Evolutionary conservation across 2,888 invertebrate genomes (phyloP).

Genomic region (Apamea anceps): DNA sequence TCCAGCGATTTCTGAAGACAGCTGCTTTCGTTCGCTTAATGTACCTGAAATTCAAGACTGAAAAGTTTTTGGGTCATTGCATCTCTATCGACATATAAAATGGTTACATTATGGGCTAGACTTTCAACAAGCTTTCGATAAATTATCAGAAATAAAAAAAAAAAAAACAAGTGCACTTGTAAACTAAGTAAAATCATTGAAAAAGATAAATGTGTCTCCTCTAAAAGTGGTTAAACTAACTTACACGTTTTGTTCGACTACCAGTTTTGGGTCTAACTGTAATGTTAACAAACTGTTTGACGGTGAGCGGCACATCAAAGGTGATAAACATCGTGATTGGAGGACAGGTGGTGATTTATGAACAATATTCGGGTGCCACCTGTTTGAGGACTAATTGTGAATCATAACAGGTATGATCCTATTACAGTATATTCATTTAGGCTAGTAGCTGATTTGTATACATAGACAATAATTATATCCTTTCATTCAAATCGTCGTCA

Average conservation of each 20-base stretch:
- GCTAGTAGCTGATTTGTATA: too few relatives aligned
- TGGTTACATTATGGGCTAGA: not conserved
- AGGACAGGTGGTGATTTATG: slow-evolving; percentile 31
- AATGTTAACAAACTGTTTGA: slow-evolving; percentile 31
- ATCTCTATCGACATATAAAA: too few relatives aligned
- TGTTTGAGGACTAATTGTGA: slow-evolving; percentile 28
- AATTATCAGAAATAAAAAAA: too few relatives aligned
- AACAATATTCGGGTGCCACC: slow-evolving; percentile 27
- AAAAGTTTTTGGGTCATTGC: not conserved
- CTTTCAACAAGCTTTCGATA: too few relatives aligned
- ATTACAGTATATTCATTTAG: too few relatives aligned
- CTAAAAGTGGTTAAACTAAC: slow-evolving; percentile 6
- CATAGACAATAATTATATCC: too few relatives aligned
- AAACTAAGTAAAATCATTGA: not conserved
- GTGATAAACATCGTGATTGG: slow-evolving; percentile 48
- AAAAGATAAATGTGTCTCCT: not conserved
- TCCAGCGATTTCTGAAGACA: not conserved
- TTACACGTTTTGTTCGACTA: slow-evolving; percentile 32
- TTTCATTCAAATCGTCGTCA: too few relatives aligned
- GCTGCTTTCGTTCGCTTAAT: not conserved
- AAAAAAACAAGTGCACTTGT: too few relatives aligned
- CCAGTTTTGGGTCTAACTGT: slow-evolving; percentile 36
- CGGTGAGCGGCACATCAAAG: slow-evolving; percentile 59
- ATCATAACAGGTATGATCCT: not conserved
- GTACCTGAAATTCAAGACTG: not conserved